Evolutionary conservation across 2,113 vertebrate genomes (phyloP), one percentile per base, ranked within the genome.

Genomic region (Gymnocephalus cernua): DNA sequence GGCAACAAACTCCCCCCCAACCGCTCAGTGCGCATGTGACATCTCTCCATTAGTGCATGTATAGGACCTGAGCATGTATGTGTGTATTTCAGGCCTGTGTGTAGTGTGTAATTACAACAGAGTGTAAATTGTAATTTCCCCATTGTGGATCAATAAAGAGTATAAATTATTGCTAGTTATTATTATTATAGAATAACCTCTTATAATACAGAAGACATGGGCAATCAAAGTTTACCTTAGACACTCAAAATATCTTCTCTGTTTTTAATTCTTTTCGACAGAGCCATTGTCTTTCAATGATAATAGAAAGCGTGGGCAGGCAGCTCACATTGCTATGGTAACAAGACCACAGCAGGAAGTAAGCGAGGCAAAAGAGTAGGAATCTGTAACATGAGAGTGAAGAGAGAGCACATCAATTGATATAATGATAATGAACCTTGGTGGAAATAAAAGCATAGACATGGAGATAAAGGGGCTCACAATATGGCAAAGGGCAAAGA

Each of bases 301-400:
- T 68, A 56, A 78, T 29, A 16, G 41, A 81, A 35, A 68, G 79
- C 1, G 75, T 84, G 71, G 72, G 80, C 74, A 47, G 72, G 63
- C 48, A 21, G 70, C 58, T 68, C 56, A 48, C 25, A 74, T 83
- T 53, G 69, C 79, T 80, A 85, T 87, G 80, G 79, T 44, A 61
- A 88, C 74, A 68, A 77, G 62, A 71, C n/a, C 68, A 59, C 77
- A 78, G 74, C 73, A 76, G 64, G 74, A 76, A 58, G 75, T 35
- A 69, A 67, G 48, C 68, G 59, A 62, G 23, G 59, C 44, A 71
- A 58, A 76, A 13, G 44, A 59, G 63, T 6, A 61, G 66, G 45
- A 85, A 65, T 72, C 44, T 82, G 58, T 47, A 74, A 58, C 41
- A 51, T 27, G 69, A 81, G 64, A 82, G 45, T 53, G 25, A 66